Evolutionary conservation across 2,888 invertebrate genomes (phyloP), one percentile per base, ranked within the genome.

Genomic region (Merodon equestris): DNA sequence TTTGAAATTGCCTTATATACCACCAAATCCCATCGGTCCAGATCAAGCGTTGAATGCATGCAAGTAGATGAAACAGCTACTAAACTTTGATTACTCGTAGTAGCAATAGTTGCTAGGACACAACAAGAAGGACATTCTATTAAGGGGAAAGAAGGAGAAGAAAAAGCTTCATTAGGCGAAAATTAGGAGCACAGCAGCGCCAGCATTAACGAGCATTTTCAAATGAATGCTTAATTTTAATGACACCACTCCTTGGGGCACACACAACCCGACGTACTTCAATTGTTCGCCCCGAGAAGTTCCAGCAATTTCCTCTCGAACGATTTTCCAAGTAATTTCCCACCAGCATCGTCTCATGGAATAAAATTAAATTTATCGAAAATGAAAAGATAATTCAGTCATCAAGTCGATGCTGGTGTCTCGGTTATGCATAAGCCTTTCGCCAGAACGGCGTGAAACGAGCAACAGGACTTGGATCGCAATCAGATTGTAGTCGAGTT

Each of bases 181-280:
- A 14, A 68, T 44, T 58, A 51, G 58, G 15, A 58, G 50, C 58
- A 45, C 44, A 44, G 47, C 53, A 63, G 19, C 19, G 7, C 27
- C 10, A 51, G 34, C 45, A 60, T 64, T 71, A 71, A 64, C 40
- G 47, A 71, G 36, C 13, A 40, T 60, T 58, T 64, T 60, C 72
- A 66, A 66, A 54, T 64, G 76, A 76, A 64, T 54, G 70, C 71
- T 76, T 64, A 71, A 58, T 75, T 76, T 72, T 72, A 72, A 76
- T 76, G 58, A 60, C 50, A 45, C 27, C 27, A 27, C 27, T 27
- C 7, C 27, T 27, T 27, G 27, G n/a, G n/a, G n/a, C n/a, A n/a
- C n/a, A n/a, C n/a, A n/a, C n/a, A n/a, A n/a, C n/a, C n/a, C n/a
- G n/a, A n/a, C n/a, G n/a, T n/a, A n/a, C n/a, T n/a, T n/a, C n/a